These are phyloP conservation scores for Barbus barbus DNA, from an alignment of 2,113 vertebrate species.

Conservation along the genomic window DNA sequence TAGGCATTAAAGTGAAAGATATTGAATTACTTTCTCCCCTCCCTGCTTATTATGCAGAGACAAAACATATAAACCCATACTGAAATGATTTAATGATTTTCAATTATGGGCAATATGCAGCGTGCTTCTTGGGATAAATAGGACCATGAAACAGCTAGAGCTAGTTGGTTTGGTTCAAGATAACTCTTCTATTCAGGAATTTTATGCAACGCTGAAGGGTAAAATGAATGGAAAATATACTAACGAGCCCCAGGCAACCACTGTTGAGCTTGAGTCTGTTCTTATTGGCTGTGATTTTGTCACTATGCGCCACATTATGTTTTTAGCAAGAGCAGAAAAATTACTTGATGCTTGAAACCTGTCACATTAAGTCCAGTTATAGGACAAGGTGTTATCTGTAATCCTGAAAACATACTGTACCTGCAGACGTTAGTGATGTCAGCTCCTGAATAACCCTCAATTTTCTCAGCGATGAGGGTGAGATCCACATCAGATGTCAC, in stretches of 20 bases:
- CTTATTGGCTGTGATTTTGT: not conserved
- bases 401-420: slow-evolving; percentile 65
- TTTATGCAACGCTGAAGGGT: not conserved
- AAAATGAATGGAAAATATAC: not conserved
- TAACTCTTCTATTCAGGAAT: not conserved
- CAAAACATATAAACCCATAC: not conserved
- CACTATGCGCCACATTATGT: not conserved
- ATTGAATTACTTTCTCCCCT: not conserved
- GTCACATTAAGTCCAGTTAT: not conserved
- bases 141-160: not conserved
- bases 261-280: not conserved
- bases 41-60: not conserved
- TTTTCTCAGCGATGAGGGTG: slow-evolving; percentile 90
- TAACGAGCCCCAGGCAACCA: not conserved
- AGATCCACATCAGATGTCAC: slow-evolving; percentile 88
- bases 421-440: slow-evolving; percentile 99
- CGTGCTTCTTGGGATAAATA: not conserved
- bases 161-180: not conserved
- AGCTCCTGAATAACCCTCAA: slow-evolving; percentile 93
- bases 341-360: not conserved
- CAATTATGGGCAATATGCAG: not conserved
- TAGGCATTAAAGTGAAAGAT: not conserved
- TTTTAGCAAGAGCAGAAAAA: not conserved
- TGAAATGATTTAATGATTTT: not conserved
- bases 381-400: not conserved